phyloP scores from a whole-genome alignment of 2,113 vertebrate genomes.

The Rousettus leschenaultii region DNA sequence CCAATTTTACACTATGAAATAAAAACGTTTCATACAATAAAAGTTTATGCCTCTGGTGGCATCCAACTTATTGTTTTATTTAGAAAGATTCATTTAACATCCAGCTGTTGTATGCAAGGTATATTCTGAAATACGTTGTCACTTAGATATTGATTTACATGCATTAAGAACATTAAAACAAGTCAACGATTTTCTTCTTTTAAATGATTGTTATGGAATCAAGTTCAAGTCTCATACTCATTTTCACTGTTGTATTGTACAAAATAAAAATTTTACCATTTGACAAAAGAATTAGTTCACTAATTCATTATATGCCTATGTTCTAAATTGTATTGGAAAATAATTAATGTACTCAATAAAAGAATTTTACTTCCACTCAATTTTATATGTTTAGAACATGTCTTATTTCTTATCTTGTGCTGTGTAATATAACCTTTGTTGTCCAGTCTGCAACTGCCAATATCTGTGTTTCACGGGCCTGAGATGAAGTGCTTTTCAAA shows the following conservation, averaged over 20 bases:
- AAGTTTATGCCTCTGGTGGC: conserved; percentile 31
- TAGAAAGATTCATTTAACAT: conserved; percentile 56
- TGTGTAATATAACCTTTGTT: not conserved
- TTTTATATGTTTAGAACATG: not conserved
- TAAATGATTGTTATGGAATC: not conserved
- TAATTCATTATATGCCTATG: not conserved
- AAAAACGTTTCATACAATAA: conserved; percentile 57
- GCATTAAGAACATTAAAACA: not conserved
- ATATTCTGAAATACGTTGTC: conserved; percentile 36
- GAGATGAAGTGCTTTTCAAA: not conserved
- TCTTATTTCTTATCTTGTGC: not conserved
- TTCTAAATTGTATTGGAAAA: not conserved
- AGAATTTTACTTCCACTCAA: not conserved
- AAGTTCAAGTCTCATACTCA: not conserved
- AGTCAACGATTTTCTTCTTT: conserved; percentile 16
- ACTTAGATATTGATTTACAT: conserved; percentile 53
- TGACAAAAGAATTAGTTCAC: not conserved
- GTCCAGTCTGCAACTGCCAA: not conserved
- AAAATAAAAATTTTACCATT: not conserved
- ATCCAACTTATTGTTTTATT: conserved; percentile 56
- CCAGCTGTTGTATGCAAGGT: conserved; percentile 20
- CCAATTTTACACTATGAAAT: conserved; percentile 53
- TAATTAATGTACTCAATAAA: not conserved
- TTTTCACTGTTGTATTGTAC: not conserved
- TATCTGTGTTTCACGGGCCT: not conserved